Evolutionary conservation across 2,888 invertebrate genomes (phyloP), one percentile per base, ranked within the genome.

Genomic region (Platycheirus rosarum): DNA sequence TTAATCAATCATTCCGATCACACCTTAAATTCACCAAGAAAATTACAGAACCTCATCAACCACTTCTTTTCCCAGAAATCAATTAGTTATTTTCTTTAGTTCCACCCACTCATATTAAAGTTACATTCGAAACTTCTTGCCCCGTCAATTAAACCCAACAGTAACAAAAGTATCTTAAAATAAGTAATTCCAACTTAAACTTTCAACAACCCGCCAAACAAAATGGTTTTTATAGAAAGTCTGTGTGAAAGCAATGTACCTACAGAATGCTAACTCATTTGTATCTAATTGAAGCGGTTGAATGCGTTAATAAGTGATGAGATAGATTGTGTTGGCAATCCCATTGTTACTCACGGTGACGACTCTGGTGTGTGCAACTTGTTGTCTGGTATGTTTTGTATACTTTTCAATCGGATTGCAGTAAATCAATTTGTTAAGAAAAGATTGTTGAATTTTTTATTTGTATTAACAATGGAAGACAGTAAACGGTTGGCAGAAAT

Each of bases 221-320:
- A 60, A n/a, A n/a, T n/a, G 53, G 26, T 18, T 48, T 63, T 9
- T 23, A 42, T 68, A 46, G 68, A 63, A 74, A 79, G 62, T 57
- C 74, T 63, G 69, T 63, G 69, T 44, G 69, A 69, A 74, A 79
- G 60, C 49, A 55, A 49, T 69, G 42, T 62, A 48, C 46, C 23
- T 14, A 32, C 23, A 40, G 53, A 51, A 70, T 57, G 79, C 69
- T 29, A 80, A 80, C 57, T 69, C 63, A 80, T 79, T 79, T 63
- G 74, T 63, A 70, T 55, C 75, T 75, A 80, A 80, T 75, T 75
- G 80, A 80, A 62, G 55, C 60, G 80, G 80, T 75, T 80, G 75
- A 75, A 80, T 80, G 79, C 75, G 79, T 75, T 74, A 80, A 80
- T 80, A 80, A 80, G 57, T 51, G 48, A 69, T 80, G 75, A 57